These are phyloP conservation scores for Archips xylosteana DNA, from an alignment of 2,888 invertebrate species.

Conservation along the genomic window DNA sequence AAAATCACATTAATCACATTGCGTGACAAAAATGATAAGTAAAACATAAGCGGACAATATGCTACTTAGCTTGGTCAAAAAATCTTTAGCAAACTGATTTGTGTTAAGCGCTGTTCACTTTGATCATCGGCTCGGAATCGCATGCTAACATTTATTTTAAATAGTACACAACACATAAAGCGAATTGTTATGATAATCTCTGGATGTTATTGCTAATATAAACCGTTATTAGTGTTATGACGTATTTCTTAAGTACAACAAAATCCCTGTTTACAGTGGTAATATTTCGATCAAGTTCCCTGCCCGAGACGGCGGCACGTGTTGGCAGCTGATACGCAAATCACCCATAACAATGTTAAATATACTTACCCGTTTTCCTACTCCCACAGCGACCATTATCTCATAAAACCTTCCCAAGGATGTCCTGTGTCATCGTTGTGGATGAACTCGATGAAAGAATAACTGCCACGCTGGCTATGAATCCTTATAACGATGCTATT, in stretches of 20 bases:
- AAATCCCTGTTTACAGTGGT: slow-evolving; percentile 47
- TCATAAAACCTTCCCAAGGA: slow-evolving; percentile 51
- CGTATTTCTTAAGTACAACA: slow-evolving; percentile 35
- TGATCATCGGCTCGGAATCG: not conserved
- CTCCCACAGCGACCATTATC: slow-evolving; percentile 53
- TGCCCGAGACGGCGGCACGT: slow-evolving; percentile 63
- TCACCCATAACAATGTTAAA: slow-evolving; percentile 69
- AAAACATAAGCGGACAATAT: not conserved
- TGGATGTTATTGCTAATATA: slow-evolving; percentile 40
- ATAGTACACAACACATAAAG: slow-evolving; percentile 26
- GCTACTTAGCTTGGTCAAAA: not conserved
- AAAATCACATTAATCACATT: not conserved
- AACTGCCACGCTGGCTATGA: slow-evolving; percentile 16
- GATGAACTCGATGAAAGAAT: slow-evolving; percentile 28
- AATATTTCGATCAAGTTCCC: slow-evolving; percentile 65
- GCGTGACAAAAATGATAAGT: not conserved
- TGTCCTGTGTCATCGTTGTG: slow-evolving; percentile 34
- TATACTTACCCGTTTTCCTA: slow-evolving; percentile 54
- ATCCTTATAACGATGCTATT: slow-evolving; percentile 26
- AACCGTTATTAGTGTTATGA: slow-evolving; percentile 38
- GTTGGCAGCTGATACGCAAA: slow-evolving; percentile 70
- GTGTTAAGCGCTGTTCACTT: not conserved
- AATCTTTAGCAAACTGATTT: not conserved
- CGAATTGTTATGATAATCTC: slow-evolving; percentile 35
- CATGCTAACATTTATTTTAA: not conserved